Percentiles rank a stretch among this genome's conserved stretches.
Conservation (phyloP, 2,888 invertebrate species). For the Pachycephus smyrnensis region DNA sequence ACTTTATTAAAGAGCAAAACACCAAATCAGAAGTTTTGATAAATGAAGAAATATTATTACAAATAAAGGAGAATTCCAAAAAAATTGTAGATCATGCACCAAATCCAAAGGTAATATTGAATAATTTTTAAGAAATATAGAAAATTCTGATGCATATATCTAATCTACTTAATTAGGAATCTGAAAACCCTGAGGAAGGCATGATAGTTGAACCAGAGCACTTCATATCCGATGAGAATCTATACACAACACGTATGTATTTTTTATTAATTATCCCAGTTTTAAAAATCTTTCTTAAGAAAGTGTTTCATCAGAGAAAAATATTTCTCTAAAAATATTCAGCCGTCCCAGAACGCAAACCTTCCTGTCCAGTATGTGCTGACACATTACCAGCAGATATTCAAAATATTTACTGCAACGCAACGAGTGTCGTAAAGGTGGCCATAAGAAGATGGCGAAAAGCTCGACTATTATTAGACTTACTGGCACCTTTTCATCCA, state of each 20-base stretch:
- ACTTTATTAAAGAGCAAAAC: background rate
- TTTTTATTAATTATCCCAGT: background rate
- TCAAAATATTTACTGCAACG: conserved; percentile 49
- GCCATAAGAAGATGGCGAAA: conserved; percentile 53
- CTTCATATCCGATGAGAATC: background rate
- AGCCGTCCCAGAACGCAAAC: background rate
- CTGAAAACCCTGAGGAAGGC: background rate
- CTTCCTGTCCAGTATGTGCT: conserved; percentile 52
- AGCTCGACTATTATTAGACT: conserved; percentile 51
- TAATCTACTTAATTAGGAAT: background rate
- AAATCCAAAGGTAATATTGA: background rate
- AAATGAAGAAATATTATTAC: background rate
- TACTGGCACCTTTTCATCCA: conserved; percentile 26
- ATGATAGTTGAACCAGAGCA: background rate
- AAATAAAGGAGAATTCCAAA: background rate
- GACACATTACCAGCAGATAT: conserved; percentile 50
- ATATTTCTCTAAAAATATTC: background rate
- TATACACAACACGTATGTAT: background rate
- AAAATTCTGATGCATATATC: background rate
- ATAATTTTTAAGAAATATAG: background rate
- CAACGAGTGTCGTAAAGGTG: conserved; percentile 52
- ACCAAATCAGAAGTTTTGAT: background rate
- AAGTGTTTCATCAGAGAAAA: background rate
- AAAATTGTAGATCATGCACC: background rate
- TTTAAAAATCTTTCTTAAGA: background rate